phyloP scores from a whole-genome alignment of 2,888 invertebrate species.

The Eledone cirrhosa region DNA sequence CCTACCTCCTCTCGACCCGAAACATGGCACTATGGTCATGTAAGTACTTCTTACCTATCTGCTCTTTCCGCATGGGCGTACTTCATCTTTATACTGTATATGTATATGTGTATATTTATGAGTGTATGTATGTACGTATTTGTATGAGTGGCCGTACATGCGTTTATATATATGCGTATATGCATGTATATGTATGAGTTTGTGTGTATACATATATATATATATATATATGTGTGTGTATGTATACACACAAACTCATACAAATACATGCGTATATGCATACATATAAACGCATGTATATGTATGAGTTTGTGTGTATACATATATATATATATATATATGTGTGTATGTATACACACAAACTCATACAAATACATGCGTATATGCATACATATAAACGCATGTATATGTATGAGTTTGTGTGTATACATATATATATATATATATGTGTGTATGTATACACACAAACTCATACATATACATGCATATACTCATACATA shows the following conservation, averaged over 20 bases:
- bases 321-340: constrained; percentile 13
- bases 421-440: neutral
- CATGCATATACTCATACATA: neutral
- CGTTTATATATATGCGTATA: neutral
- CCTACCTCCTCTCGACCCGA: too few relatives aligned
- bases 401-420: neutral
- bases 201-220: neutral
- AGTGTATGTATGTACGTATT: too few relatives aligned
- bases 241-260: constrained; percentile 5
- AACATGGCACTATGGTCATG: too few relatives aligned
- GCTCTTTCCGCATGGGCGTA: too few relatives aligned
- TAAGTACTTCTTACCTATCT: too few relatives aligned
- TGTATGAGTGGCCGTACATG: too few relatives aligned
- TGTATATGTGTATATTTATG: too few relatives aligned
- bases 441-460: neutral
- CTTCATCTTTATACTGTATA: too few relatives aligned
- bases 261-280: neutral
- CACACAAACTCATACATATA: neutral
- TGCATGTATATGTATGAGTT: neutral
- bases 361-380: neutral
- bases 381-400: neutral
- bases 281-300: neutral
- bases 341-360: neutral
- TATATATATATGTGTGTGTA: neutral
- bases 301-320: neutral